Base-by-base conservation (phyloP, 1,140 invertebrate genomes). In the Trichogramma pretiosum region DNA sequence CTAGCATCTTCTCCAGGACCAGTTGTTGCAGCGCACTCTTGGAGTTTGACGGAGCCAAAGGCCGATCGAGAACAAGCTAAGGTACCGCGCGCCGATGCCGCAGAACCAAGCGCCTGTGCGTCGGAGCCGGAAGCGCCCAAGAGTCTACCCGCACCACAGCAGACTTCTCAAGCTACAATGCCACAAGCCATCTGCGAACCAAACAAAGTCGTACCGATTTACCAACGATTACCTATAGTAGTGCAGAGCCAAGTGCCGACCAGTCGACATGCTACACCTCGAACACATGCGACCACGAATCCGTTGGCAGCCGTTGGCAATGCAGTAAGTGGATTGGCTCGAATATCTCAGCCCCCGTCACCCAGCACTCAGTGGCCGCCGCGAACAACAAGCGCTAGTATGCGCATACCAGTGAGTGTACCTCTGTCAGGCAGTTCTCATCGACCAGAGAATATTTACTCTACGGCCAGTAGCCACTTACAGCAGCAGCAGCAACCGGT, bases 401-500 rank as follows among this genome's bases (percentile, higher is more conserved):
- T 64, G 0, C 64, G 62, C 24, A 64, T 67, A 1, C 63, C 68
- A 0, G 63, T 69, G 0, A 69, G 63, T 33, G 62, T 67, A 0
- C 58, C 67, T 0, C 61, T 67, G 0, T 59, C 67, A 0, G n/a
- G n/a, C n/a, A n/a, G n/a, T n/a, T 57, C 60, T 13, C 64, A 69
- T 10, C 55, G 62, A 35, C 58, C 63, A 0, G 67, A 68, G 2
- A 34, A 55, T 48, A 65, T 72, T 8, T 72, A 70, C 24, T 69
- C 67, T 0, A 70, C 67, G 0, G 64, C 68, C 0, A 61, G 61
- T 1, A 65, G 57, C 36, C n/a, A n/a, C n/a, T n/a, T n/a, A n/a
- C n/a, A n/a, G n/a, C n/a, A n/a, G n/a, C n/a, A n/a, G n/a, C 69
- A 67, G 35, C 69, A 72, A 14, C 69, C 68, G 2, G 68, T 72